These are phyloP conservation scores for Pachypeltis micranthus DNA, from an alignment of 1,140 invertebrate species.

Conservation along the genomic window DNA sequence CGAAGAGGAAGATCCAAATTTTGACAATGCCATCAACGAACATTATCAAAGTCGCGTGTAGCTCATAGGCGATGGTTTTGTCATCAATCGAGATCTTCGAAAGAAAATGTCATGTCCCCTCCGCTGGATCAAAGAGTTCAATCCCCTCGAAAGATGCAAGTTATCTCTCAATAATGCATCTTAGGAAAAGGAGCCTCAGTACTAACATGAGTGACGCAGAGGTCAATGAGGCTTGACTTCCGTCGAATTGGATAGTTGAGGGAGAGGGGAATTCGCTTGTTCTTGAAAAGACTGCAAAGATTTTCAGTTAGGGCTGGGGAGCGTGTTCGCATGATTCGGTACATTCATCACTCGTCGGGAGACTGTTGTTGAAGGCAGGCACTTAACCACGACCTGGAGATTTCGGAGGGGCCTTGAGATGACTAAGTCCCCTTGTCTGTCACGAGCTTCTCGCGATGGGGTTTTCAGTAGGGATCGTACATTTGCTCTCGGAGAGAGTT, in stretches of 20 bases:
- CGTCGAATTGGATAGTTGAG: too few species aligned
- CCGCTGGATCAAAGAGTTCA: too few species aligned
- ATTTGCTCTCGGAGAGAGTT: too few species aligned
- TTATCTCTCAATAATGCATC: constrained; percentile 6
- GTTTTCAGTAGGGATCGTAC: too few species aligned
- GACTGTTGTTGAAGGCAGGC: background rate
- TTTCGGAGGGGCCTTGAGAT: background rate
- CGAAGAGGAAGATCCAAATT: too few species aligned
- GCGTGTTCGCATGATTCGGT: background rate
- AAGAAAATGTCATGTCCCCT: background rate
- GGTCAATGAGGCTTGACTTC: constrained; percentile 8
- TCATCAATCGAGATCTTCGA: background rate
- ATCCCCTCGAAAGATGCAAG: background rate
- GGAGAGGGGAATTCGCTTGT: background rate
- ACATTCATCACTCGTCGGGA: constrained; percentile 1
- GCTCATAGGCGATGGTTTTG: too few species aligned
- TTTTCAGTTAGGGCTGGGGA: background rate
- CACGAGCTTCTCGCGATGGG: too few species aligned
- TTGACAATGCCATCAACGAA: too few species aligned
- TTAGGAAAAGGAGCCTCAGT: background rate
- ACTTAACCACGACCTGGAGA: background rate
- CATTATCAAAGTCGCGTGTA: too few species aligned
- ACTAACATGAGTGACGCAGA: background rate
- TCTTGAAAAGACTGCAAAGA: background rate
- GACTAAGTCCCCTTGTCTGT: constrained; percentile 6